Evolutionary conservation across 2,888 invertebrate species (phyloP), one percentile per base, ranked within the genome.

Genomic region (Drosophila paramelanica): DNA sequence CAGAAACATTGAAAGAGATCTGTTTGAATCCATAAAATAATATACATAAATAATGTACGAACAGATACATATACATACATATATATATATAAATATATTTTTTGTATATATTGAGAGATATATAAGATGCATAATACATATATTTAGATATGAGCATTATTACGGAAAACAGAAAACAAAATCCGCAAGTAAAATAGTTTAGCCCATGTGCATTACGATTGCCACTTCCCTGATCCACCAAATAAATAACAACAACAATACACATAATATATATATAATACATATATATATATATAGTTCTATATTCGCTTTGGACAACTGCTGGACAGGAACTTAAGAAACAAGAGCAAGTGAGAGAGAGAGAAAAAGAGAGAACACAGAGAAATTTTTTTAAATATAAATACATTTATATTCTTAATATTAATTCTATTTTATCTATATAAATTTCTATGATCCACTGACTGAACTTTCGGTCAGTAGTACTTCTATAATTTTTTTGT

Each of bases 291-390:
- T 20, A 20, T 3, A 20, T 20, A 65, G 25, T 43, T 49, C 17
- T 50, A 43, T 42, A 55, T 58, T 60, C 42, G 42, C 49, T 60
- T 59, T 52, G 67, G 41, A 64, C 20, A 59, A 61, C 74, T 65
- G 78, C 69, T 66, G 65, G 74, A 70, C 73, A 76, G 73, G 57
- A 73, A 72, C 55, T 67, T 64, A 57, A 61, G 33, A 52, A 68
- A 42, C 14, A 20, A 17, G 7, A 39, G 11, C 39, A 13, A 39
- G 5, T 23, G 17, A 5, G n/a, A 38, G 8, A 20, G 8, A 49
- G 33, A n/a, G 8, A 47, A 5, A 25, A 14, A 36, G n/a, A 5
- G n/a, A n/a, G 7, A 42, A 49, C 11, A 10, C 36, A 11, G 36
- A 25, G 13, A 11, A n/a, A 23, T 5, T 36, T 13, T 23, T 45